Evolutionary conservation across 2,888 invertebrate species (phyloP).

Genomic region (Psylliodes chrysocephalus): DNA sequence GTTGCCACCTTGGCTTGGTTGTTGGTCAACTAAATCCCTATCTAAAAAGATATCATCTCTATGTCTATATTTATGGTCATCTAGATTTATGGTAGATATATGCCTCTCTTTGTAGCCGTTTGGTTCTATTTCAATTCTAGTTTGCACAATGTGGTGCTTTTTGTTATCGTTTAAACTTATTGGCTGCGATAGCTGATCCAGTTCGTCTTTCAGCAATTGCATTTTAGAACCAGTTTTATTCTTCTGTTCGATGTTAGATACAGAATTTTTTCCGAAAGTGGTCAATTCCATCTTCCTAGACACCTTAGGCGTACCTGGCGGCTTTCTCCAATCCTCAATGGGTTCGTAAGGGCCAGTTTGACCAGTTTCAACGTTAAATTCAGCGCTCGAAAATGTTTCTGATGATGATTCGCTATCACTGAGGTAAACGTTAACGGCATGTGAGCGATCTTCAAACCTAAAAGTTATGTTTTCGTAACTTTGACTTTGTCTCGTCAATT

Average conservation of each 20-base stretch:
- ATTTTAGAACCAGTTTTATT: neutral
- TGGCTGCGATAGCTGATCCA: neutral
- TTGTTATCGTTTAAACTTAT: no score
- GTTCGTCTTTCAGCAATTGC: neutral
- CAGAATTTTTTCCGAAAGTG: neutral
- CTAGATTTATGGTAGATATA: no score
- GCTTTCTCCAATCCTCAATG: neutral
- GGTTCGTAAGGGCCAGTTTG: constrained; percentile 26
- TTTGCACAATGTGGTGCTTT: no score
- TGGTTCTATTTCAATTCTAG: no score
- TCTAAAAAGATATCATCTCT: constrained; percentile 2
- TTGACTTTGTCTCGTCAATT: constrained; percentile 40
- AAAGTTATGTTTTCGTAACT: constrained; percentile 52
- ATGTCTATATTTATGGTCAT: no score
- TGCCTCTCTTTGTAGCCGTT: no score
- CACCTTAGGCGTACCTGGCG: neutral
- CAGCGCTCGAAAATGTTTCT: constrained; percentile 43
- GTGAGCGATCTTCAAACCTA: constrained; percentile 34
- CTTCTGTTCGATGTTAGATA: neutral
- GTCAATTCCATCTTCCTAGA: neutral
- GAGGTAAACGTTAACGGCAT: neutral
- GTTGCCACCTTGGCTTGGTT: no score
- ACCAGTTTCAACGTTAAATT: constrained; percentile 47
- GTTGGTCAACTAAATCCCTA: neutral
- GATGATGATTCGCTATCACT: constrained; percentile 24